These are phyloP conservation scores for Vidua macroura DNA, from an alignment of 2,113 vertebrate species.

Conservation along the genomic window DNA sequence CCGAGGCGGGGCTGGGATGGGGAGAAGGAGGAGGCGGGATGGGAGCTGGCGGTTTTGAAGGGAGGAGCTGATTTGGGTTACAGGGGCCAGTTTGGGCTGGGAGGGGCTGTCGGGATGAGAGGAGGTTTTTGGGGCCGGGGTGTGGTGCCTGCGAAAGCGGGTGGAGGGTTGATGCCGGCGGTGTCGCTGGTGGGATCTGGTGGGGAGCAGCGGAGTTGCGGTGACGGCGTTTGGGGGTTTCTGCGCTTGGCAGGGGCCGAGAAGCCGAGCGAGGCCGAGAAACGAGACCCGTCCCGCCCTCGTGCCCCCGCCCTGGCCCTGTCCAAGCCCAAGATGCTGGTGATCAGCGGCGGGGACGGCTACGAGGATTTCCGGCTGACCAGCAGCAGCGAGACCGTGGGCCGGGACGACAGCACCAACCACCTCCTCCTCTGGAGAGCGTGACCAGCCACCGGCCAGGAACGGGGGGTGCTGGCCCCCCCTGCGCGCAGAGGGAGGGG, in stretches of 20 bases:
- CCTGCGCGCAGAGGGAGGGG: neutral
- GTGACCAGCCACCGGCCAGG: conserved; percentile 58
- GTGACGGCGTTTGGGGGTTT: neutral
- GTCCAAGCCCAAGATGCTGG: conserved; percentile 85
- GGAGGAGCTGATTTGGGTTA: accelerated
- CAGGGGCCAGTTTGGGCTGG: accelerated
- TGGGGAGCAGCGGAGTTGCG: accelerated
- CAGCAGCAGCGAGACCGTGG: conserved; percentile 92
- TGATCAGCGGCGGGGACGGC: conserved; percentile 94
- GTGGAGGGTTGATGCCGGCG: accelerated
- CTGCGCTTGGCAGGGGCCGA: conserved; percentile 49
- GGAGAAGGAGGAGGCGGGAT: neutral
- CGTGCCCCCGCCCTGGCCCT: conserved; percentile 70
- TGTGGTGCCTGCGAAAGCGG: neutral
- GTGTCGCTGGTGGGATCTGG: neutral
- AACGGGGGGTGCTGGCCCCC: neutral
- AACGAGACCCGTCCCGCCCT: conserved; percentile 77
- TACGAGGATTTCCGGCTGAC: conserved; percentile 96
- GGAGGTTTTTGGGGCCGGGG: neutral
- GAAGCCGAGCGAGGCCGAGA: conserved; percentile 74
- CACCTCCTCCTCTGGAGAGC: conserved; percentile 95
- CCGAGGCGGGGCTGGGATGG: neutral
- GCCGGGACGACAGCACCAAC: conserved; percentile 96
- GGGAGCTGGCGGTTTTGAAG: accelerated
- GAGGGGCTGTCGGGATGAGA: neutral